Conservation (phyloP, 2,797 vertebrate species). For the Acanthornis magna region DNA sequence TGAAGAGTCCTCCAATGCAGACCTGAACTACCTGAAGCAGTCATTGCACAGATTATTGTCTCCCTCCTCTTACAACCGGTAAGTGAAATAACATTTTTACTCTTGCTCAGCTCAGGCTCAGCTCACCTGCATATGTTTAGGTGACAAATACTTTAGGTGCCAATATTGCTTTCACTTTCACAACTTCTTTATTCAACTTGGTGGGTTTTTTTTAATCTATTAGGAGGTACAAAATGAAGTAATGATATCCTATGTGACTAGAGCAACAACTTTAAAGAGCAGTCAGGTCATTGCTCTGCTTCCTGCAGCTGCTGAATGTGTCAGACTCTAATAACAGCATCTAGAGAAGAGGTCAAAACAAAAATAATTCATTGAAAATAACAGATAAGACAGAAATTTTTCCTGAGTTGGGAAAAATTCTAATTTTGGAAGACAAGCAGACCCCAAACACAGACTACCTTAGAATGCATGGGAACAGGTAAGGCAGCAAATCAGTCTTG, state of each 20-base stretch:
- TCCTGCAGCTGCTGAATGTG: slow-evolving; percentile 27
- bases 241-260: neutral
- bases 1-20: neutral
- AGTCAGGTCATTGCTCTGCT: neutral
- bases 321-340: slow-evolving; percentile 29
- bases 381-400: neutral
- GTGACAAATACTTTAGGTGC: neutral
- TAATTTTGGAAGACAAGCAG: neutral
- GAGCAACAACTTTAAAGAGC: neutral
- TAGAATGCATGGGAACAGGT: neutral
- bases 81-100: neutral
- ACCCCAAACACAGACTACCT: neutral
- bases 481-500: neutral
- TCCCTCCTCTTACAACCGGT: neutral
- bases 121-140: neutral
- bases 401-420: neutral
- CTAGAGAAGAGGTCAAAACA: slow-evolving; percentile 41
- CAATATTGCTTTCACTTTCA: neutral
- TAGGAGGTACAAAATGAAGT: slow-evolving; percentile 4
- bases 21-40: neutral
- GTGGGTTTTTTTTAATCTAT: neutral
- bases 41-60: neutral
- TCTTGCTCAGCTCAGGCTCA: neutral
- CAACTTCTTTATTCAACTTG: neutral
- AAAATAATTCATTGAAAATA: slow-evolving; percentile 20